A percentile compares a stretch with the other conserved stretches of the same genome.
Conservation (phyloP, 37 sponge, comb jelly and placozoan genomes). For the Dysidea cf. avara region DNA sequence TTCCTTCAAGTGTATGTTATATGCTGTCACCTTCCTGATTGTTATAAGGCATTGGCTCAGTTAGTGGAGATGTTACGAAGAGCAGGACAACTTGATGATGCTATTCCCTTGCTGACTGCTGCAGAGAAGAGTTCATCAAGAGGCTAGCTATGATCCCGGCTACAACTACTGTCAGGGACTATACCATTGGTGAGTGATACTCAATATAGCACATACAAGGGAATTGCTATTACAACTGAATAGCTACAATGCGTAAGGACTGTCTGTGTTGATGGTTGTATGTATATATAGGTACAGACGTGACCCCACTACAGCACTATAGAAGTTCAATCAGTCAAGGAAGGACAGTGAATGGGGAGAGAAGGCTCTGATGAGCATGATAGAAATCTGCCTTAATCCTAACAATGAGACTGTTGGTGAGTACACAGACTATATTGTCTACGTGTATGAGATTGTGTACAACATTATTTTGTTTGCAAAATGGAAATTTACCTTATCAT, state of each 20-base stretch:
- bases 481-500: too few relatives aligned
- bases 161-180: constrained; percentile 91
- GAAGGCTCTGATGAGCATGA: constrained; percentile 81
- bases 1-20: too few relatives aligned
- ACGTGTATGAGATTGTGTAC: too few relatives aligned
- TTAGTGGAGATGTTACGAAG: constrained; percentile 67
- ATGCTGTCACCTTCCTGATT: constrained; percentile 28
- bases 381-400: constrained; percentile 91
- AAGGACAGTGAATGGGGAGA: constrained; percentile 95
- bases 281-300: constrained; percentile 77
- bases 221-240: too few relatives aligned
- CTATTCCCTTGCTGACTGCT: constrained; percentile 12
- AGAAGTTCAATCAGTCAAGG: constrained; percentile 84
- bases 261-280: too few relatives aligned
- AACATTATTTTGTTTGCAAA: too few relatives aligned
- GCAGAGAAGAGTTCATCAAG: too few relatives aligned
- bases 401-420: constrained; percentile 83
- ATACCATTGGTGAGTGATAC: constrained; percentile 50
- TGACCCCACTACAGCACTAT: constrained; percentile 71
- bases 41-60: constrained; percentile 70
- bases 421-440: neutral
- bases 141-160: constrained; percentile 71
- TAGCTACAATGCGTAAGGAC: too few relatives aligned
- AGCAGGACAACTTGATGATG: constrained; percentile 51
- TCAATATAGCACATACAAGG: too few relatives aligned